Percentiles rank a stretch among this genome's conserved stretches.
Conservation (phyloP, 1,140 invertebrate species). For the Platorchestia sp. region DNA sequence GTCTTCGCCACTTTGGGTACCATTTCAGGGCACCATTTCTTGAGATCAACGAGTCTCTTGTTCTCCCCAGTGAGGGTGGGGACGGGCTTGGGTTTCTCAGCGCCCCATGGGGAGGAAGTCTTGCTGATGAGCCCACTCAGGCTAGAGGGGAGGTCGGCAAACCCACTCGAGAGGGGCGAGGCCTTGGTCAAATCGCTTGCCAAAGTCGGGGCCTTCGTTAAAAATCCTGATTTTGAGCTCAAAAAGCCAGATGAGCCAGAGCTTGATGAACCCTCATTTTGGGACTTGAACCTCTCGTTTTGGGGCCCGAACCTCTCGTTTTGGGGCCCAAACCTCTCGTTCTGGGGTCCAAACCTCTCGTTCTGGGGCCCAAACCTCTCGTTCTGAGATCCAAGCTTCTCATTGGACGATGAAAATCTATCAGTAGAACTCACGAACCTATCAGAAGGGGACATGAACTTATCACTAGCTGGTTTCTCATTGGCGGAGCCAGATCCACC, state of each 20-base stretch:
- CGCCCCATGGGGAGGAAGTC: constrained; percentile 23
- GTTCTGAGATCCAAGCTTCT: neutral
- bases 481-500: neutral
- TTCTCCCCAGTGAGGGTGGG: constrained; percentile 14
- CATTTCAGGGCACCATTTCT: constrained; percentile 42
- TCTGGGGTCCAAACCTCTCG: neutral
- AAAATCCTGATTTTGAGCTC: neutral
- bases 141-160: constrained; percentile 18
- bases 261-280: neutral
- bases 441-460: neutral
- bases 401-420: neutral
- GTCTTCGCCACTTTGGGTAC: neutral
- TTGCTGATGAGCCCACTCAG: constrained; percentile 33
- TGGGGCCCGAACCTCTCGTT: neutral
- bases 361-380: neutral
- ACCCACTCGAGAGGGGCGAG: neutral
- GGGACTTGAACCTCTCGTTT: neutral
- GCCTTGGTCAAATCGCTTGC: constrained; percentile 14
- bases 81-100: constrained; percentile 13
- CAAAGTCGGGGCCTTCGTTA: neutral
- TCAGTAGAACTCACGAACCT: neutral
- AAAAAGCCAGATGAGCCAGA: neutral
- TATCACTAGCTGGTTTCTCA: neutral
- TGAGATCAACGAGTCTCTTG: constrained; percentile 15
- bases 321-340: neutral